Evolutionary conservation across 2,797 vertebrate genomes (phyloP).

Genomic region (Tympanoctomys barrerae): DNA sequence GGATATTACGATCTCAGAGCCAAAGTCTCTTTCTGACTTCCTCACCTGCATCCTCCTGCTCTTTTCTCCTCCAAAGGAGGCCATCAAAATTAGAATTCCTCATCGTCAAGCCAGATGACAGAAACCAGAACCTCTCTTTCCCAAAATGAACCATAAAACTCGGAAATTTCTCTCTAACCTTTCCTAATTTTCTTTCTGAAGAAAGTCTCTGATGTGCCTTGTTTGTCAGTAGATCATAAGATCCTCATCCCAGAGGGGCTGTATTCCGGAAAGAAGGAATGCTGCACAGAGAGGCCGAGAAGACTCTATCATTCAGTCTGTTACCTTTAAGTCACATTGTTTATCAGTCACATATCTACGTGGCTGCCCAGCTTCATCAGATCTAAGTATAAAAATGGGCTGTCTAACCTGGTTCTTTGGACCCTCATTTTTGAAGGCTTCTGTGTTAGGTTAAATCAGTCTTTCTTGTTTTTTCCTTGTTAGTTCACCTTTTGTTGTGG

Average conservation of each 20-base stretch:
- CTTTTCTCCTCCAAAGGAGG: neutral
- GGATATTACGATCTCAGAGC: too few relatives aligned
- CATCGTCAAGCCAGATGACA: neutral
- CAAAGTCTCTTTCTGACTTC: neutral
- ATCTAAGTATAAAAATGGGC: neutral
- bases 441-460: neutral
- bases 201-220: neutral
- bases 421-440: neutral
- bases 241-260: neutral
- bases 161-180: neutral
- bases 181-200: neutral
- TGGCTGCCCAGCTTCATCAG: neutral
- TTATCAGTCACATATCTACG: neutral
- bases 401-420: neutral
- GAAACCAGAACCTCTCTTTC: neutral
- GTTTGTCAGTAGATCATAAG: neutral
- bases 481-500: neutral
- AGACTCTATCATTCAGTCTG: too few relatives aligned
- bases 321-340: neutral
- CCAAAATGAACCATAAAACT: neutral
- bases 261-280: neutral
- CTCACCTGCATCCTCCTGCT: neutral
- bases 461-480: neutral
- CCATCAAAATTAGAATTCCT: neutral
- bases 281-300: neutral